Conservation (phyloP, 2,797 vertebrate species). For the Clarias laeviceps region DNA sequence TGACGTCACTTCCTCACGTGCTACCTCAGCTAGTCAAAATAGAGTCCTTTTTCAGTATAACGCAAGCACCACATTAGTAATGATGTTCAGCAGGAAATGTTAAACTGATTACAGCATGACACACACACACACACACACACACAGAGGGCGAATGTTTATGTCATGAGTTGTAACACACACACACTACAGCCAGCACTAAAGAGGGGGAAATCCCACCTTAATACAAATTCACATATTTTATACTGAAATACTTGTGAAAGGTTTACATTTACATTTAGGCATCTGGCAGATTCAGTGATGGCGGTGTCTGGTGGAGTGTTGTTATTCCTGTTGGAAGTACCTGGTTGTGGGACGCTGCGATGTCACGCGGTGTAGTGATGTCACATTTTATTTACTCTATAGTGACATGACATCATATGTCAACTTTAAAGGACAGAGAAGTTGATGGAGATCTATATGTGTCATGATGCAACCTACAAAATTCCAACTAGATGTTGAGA, state of each 20-base stretch:
- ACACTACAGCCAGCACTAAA: not conserved
- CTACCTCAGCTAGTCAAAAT: constrained; percentile 1
- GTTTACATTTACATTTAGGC: no score
- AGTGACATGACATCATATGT: not conserved
- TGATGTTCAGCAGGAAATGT: not conserved
- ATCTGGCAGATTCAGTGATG: no score
- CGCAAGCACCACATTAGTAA: not conserved
- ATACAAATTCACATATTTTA: not conserved
- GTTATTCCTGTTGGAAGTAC: not conserved
- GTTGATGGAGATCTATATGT: no score
- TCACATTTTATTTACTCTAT: not conserved
- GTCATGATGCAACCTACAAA: no score
- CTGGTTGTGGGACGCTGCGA: not conserved
- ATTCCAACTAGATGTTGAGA: no score
- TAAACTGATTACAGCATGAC: not conserved
- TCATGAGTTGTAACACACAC: not conserved
- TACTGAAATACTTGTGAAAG: not conserved
- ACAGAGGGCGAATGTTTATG: not conserved
- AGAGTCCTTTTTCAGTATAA: not conserved
- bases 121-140: not conserved
- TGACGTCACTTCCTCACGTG: constrained; percentile 34
- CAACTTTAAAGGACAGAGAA: no score
- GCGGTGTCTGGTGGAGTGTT: not conserved
- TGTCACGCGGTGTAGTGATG: not conserved
- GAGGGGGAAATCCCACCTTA: not conserved